Conservation (phyloP, 2,888 invertebrate species). For the Cartodere bifasciata region DNA sequence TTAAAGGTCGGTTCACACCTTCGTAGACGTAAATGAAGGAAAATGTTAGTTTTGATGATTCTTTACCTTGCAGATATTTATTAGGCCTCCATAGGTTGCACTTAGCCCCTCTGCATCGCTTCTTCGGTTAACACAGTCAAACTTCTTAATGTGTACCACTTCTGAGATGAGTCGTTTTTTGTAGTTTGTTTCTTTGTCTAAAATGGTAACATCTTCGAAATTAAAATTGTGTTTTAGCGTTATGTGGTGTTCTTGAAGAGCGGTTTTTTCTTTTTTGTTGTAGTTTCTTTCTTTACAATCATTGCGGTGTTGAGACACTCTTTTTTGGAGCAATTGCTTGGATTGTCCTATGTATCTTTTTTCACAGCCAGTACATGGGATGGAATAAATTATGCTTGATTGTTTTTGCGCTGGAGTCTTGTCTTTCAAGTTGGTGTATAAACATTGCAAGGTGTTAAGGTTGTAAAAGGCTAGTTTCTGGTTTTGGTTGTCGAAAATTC, state of each 20-base stretch:
- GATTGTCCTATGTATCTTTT: constrained; percentile 6
- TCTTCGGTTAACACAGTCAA: constrained; percentile 1
- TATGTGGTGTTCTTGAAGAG: background rate
- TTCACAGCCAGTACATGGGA: constrained; percentile 3
- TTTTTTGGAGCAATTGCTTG: constrained; percentile 3
- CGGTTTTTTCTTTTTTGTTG: background rate
- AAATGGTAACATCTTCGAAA: constrained; percentile 1
- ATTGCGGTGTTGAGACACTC: constrained; percentile 2
- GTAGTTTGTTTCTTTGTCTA: background rate
- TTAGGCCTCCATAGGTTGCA: background rate
- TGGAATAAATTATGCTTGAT: constrained; percentile 2
- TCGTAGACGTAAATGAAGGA: no score
- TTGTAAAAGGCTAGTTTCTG: constrained; percentile 2
- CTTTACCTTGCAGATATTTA: no score
- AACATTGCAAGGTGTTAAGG: background rate
- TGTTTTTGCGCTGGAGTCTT: background rate
- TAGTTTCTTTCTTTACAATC: background rate
- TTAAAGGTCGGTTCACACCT: no score
- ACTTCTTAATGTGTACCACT: background rate
- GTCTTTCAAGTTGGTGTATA: constrained; percentile 8
- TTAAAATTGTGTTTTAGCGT: background rate
- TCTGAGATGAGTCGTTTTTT: background rate
- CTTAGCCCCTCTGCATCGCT: background rate
- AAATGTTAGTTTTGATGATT: no score
- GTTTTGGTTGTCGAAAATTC: background rate